phyloP scores from a whole-genome alignment of 2,113 vertebrate species.

The Hucho hucho region DNA sequence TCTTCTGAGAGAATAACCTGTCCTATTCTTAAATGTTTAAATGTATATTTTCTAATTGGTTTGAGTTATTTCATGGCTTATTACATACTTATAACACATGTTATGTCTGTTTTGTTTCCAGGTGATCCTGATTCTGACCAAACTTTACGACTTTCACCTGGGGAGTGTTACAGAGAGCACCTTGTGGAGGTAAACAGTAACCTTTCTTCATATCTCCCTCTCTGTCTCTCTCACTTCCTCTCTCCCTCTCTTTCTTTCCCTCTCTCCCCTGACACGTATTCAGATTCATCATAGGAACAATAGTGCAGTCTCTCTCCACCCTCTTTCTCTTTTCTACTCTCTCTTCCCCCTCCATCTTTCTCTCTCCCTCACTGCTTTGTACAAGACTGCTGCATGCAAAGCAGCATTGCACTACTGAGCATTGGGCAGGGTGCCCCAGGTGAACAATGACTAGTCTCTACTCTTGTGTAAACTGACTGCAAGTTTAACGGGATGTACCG shows the following conservation, averaged over 20 bases:
- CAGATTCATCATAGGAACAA: too few species aligned
- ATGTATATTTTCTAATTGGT: too few species aligned
- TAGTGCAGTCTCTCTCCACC: neutral
- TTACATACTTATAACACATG: neutral
- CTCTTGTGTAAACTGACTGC: too few species aligned
- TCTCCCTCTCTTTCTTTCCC: neutral
- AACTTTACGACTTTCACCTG: conserved; percentile 95
- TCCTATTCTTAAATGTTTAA: neutral
- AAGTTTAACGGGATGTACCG: conserved; percentile 29
- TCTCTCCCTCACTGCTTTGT: neutral
- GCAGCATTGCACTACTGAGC: conserved; percentile 15
- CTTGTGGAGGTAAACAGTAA: conserved; percentile 86
- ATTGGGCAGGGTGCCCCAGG: conserved; percentile 28
- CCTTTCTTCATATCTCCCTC: conserved; percentile 27
- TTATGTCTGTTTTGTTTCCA: conserved; percentile 56
- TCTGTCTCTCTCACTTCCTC: neutral
- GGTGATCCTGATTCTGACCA: conserved; percentile 97
- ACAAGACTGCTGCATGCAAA: neutral
- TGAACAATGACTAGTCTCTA: conserved; percentile 4
- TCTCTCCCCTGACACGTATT: too few species aligned
- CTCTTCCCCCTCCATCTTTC: neutral
- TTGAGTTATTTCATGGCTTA: neutral
- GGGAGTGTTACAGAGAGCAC: conserved; percentile 96
- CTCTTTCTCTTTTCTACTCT: conserved; percentile 3
- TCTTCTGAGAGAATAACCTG: neutral